Base-by-base conservation (phyloP, 1,140 invertebrate genomes). In the Apis dorsata region DNA sequence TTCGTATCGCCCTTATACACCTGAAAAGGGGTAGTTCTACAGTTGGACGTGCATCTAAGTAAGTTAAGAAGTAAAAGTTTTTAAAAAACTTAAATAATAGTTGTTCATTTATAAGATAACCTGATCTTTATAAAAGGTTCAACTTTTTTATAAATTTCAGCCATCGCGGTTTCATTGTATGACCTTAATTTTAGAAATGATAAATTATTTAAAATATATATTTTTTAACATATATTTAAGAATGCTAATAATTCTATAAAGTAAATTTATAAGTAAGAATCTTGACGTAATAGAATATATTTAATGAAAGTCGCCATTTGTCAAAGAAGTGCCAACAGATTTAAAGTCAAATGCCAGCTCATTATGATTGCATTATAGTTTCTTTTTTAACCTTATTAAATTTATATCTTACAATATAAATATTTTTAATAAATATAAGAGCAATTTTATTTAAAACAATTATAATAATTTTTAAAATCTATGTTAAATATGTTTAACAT, bases 21-120 rank as follows among this genome's bases (percentile, higher is more conserved):
- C 88, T 89, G 88, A 79, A 90, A 89, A 91, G 89, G 91, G 90
- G 88, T 89, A 85, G 85, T 92, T 93, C 85, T 93, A 90, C 87
- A 81, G 85, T 90, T 88, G 81, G 91, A 93, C 90, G 91, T 93
- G 92, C 85, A 86, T 89, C 85, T 71, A 91, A 91, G 92, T 93
- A 91, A 93, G 92, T 90, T 74, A 81, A 79, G 0, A 65, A 21
- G 21, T 2, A 44, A 8, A 74, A 34, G 57, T 84, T 4, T 44
- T 28, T 19, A 55, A 76, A 55, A 53, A 55, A 53, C 24, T 44
- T 5, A 5, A 28, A 19, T 34, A 53, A 55, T 21, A 19, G 17
- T 24, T n/a, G 5, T 1, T 4, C 15, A 12, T 10, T 78, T 65
- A 21, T 21, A 1, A 11, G 15, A 69, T 70, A 71, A 53, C 2